Conservation (phyloP, 2,113 vertebrate species). For the Microtus pennsylvanicus region DNA sequence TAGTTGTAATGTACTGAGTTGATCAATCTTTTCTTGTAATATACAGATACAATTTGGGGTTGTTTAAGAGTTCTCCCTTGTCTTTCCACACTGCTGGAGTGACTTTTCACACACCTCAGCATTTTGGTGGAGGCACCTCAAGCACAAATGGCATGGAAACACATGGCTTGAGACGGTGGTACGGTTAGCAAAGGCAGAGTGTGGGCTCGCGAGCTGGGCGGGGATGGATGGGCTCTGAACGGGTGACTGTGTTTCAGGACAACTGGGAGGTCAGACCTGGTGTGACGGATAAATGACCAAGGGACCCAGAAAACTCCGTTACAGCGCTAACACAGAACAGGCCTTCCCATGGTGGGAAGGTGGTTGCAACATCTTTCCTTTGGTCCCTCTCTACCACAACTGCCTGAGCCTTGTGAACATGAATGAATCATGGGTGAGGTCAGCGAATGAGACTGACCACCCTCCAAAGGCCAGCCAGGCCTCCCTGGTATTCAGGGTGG, state of each 20-base stretch:
- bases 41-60: background rate
- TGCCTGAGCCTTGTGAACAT: background rate
- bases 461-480: background rate
- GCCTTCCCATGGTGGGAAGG: background rate
- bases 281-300: background rate
- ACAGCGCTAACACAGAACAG: background rate
- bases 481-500: background rate
- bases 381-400: background rate
- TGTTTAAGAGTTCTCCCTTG: background rate
- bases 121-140: background rate
- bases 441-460: background rate
- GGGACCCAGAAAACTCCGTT: background rate
- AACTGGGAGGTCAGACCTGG: background rate
- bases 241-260: background rate
- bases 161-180: background rate
- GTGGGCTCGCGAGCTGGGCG: background rate
- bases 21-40: background rate
- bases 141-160: too few species aligned
- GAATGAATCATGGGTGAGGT: background rate
- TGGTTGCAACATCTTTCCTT: background rate
- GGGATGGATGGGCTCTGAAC: background rate
- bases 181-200: background rate
- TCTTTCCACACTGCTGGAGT: background rate
- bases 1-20: slow-evolving; percentile 2
- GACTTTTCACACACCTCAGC: background rate